phyloP scores from a whole-genome alignment of 2,797 vertebrate species.

The Ptychobarbus kaznakovi region DNA sequence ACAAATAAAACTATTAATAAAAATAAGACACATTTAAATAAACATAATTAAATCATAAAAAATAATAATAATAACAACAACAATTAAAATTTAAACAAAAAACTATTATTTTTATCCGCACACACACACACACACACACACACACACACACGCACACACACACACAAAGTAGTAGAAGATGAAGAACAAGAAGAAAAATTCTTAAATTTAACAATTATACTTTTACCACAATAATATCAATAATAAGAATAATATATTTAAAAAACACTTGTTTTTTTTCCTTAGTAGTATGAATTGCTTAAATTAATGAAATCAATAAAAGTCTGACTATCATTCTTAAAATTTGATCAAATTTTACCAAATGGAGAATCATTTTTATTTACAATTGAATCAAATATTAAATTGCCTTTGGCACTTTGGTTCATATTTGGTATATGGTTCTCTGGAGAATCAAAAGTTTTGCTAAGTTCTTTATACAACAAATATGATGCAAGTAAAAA shows the following conservation, averaged over 20 bases:
- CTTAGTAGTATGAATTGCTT: neutral
- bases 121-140: too few species aligned
- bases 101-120: too few species aligned
- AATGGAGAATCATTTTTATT: neutral
- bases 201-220: neutral
- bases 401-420: neutral
- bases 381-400: neutral
- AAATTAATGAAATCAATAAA: neutral
- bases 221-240: neutral
- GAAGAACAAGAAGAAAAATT: too few species aligned
- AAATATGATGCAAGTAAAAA: neutral
- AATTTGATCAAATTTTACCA: neutral
- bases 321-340: neutral
- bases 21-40: too few species aligned
- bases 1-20: neutral
- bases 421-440: neutral
- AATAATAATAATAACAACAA: too few species aligned
- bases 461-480: neutral
- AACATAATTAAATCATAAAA: too few species aligned
- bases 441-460: neutral
- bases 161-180: too few species aligned
- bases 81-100: too few species aligned
- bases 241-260: neutral
- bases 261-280: neutral
- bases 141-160: too few species aligned